phyloP scores from a whole-genome alignment of 2,113 vertebrate species.

The Eulacestoma nigropectus region DNA sequence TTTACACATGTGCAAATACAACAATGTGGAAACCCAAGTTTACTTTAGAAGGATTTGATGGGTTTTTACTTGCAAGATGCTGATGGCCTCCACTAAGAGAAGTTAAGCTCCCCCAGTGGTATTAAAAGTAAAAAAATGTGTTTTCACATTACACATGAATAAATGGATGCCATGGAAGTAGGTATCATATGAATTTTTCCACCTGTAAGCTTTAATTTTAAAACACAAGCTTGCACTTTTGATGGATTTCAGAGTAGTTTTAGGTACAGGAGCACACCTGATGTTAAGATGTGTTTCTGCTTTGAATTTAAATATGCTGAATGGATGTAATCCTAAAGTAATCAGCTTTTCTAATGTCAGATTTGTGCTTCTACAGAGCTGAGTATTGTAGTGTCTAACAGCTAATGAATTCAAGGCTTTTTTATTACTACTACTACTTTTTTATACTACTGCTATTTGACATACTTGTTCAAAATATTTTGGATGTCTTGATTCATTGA shows the following conservation, averaged over 20 bases:
- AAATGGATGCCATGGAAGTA: background rate
- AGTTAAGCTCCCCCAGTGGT: background rate
- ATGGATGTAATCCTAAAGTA: background rate
- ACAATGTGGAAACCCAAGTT: background rate
- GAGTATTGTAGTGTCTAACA: background rate
- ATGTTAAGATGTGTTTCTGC: background rate
- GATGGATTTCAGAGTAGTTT: background rate
- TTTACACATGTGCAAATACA: background rate
- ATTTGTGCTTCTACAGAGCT: background rate
- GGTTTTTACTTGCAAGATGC: background rate
- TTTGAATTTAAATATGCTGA: background rate
- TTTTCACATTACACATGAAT: background rate
- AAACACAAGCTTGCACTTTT: background rate
- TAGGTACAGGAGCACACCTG: background rate
- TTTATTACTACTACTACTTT: background rate
- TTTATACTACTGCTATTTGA: background rate
- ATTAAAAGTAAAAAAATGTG: background rate
- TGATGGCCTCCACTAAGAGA: background rate
- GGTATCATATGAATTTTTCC: background rate
- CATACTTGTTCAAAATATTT: background rate
- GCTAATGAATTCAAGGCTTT: background rate
- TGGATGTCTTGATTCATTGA: background rate
- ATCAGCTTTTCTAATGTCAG: background rate
- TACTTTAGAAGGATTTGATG: background rate
- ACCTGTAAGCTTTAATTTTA: background rate